These are phyloP conservation scores for Pogonognathellus flavescens DNA, from an alignment of 1,140 invertebrate genomes.

Conservation along the genomic window DNA sequence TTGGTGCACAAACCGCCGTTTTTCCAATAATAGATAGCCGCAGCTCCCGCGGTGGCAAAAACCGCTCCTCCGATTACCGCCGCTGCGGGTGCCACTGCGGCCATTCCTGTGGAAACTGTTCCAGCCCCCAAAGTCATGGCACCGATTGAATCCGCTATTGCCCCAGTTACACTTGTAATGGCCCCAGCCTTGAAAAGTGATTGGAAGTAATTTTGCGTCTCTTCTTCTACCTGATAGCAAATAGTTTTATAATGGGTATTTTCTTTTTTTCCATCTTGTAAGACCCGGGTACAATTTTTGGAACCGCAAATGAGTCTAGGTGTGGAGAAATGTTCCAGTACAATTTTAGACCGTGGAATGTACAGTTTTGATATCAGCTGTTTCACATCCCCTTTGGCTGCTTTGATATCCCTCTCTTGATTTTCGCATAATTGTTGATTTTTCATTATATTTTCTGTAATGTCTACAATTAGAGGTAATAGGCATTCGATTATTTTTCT, in stretches of 20 bases:
- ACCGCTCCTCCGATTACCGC: no score
- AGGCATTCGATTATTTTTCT: conserved; percentile 3
- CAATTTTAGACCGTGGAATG: neutral
- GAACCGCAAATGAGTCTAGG: neutral
- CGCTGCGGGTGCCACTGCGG: neutral
- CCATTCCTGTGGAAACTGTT: neutral
- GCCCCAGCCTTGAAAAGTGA: neutral
- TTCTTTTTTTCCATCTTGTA: neutral
- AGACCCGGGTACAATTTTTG: neutral
- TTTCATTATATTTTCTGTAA: conserved; percentile 40
- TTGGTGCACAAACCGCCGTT: neutral
- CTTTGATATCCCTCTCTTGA: neutral
- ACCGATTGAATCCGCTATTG: neutral
- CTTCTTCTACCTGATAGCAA: neutral
- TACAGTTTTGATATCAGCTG: neutral
- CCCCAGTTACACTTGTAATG: neutral
- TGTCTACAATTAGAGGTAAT: conserved; percentile 32
- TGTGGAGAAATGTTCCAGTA: neutral
- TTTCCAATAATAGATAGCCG: no score
- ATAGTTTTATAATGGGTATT: neutral
- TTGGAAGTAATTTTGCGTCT: no score
- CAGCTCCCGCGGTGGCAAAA: no score
- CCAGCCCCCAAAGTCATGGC: neutral
- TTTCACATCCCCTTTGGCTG: neutral
- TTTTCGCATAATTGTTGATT: conserved; percentile 28